Evolutionary conservation across 2,797 vertebrate genomes (phyloP).

Genomic region (Sylvia borin): DNA sequence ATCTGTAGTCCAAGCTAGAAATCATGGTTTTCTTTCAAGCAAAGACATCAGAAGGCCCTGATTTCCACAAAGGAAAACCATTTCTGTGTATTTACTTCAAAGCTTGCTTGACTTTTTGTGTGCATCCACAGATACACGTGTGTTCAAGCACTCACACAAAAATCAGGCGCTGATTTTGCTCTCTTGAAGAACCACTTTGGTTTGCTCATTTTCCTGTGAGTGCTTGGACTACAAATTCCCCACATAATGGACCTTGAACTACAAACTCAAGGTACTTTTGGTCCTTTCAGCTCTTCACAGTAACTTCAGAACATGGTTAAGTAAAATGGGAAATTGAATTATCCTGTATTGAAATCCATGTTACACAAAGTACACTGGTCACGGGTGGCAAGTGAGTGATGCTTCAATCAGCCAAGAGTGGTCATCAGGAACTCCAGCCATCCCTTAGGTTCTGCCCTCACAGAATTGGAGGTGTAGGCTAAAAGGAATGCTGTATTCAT

Average conservation of each 20-base stretch:
- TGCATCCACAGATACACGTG: rapidly evolving
- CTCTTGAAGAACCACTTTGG: background rate
- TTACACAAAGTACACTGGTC: background rate
- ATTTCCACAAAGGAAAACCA: background rate
- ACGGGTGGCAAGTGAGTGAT: background rate
- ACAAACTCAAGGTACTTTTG: background rate
- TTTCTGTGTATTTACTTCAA: background rate
- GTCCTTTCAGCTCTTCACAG: background rate
- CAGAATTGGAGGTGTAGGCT: background rate
- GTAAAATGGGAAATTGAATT: background rate
- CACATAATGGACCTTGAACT: background rate
- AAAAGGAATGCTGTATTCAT: background rate
- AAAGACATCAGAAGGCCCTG: background rate
- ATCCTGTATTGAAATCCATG: background rate
- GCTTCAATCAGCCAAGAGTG: background rate
- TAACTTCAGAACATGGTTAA: background rate
- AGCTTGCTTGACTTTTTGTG: background rate
- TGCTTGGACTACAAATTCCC: background rate
- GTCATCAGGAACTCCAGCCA: background rate
- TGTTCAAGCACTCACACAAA: background rate
- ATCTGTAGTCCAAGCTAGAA: background rate
- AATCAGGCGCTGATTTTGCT: background rate
- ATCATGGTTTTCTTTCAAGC: background rate
- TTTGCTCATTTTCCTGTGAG: background rate
- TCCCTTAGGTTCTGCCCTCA: background rate